Base-by-base conservation (phyloP, 2,797 vertebrate species). In the Acanthurus tractus region DNA sequence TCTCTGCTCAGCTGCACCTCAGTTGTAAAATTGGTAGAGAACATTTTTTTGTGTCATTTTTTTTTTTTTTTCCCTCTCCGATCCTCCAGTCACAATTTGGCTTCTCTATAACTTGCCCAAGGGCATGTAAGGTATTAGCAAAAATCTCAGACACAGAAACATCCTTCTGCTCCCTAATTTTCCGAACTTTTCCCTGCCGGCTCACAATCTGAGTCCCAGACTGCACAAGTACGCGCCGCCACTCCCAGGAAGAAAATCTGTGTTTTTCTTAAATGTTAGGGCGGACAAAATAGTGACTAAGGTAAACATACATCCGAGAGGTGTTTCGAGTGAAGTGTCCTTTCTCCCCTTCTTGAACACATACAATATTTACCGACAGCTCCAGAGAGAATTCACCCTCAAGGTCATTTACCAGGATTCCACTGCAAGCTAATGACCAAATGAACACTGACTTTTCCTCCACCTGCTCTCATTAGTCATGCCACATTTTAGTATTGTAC, bases 401-500 rank as follows among this genome's bases (percentile, higher is more conserved):
- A 52, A 63, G 63, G 53, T 81, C 48, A 74, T 82, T 84, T 84
- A 22, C 71, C 40, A 22, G 36, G 63, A 44, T 81, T 75, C 75
- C 12, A 36, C 56, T 79, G 67, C 48, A 61, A 74, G 68, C 66
- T 76, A 74, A 87, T 70, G 52, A 70, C 62, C 61, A 82, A 81
- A 89, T 86, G 64, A 90, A 76, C 67, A 79, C 67, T 62, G 86
- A 88, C 89, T 81, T 76, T 61, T 40, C 70, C 70, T 65, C 85
- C 80, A 86, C 84, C 87, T 86, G 81, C 55, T 85, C 77, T 91
- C 86, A 91, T 91, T 91, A 88, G 79, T 74, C 77, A 46, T 22
- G 75, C 83, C 75, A 74, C 9, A 11, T 59, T 89, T 84, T 81
- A 71, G 70, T 54, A 83, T 81, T 86, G 87, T 91, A 85, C 85